phyloP scores from a whole-genome alignment of 2,888 invertebrate species.

The Oligia strigilis region DNA sequence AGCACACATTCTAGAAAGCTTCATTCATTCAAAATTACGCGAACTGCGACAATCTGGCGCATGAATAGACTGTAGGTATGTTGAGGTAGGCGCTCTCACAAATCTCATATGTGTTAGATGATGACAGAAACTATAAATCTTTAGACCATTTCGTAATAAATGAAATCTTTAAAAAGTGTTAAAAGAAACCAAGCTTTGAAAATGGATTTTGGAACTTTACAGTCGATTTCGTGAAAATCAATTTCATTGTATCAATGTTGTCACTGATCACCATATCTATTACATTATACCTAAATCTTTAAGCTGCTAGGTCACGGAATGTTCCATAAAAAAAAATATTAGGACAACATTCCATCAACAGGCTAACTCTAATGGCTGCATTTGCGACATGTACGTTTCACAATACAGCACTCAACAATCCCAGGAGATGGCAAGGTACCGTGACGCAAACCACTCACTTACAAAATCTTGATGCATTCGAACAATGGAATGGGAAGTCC shows the following conservation, averaged over 20 bases:
- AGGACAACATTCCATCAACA: conserved; percentile 1
- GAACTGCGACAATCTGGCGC: conserved; percentile 33
- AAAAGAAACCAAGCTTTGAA: not conserved
- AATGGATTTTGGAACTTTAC: not conserved
- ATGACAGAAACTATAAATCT: not conserved
- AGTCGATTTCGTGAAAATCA: not conserved
- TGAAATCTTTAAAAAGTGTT: not conserved
- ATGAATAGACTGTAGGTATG: conserved; percentile 28
- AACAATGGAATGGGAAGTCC: conserved; percentile 84
- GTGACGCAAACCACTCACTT: conserved; percentile 78
- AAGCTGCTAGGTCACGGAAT: not conserved
- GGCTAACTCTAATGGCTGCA: conserved; percentile 13
- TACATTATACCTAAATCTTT: not conserved
- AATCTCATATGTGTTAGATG: not conserved
- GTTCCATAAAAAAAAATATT: not conserved
- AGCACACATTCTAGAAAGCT: conserved; percentile 55
- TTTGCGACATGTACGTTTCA: conserved; percentile 63
- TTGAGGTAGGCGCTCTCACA: conserved; percentile 25
- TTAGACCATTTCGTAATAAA: not conserved
- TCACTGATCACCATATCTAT: not conserved
- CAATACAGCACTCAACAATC: conserved; percentile 66
- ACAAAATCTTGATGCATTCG: conserved; percentile 78
- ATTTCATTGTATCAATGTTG: not conserved
- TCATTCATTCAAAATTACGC: conserved; percentile 34
- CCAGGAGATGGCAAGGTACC: conserved; percentile 77